Percentiles rank a stretch among this genome's conserved stretches.
Evolutionary conservation across 2,888 invertebrate genomes (phyloP).

Genomic region (Diarsia brunnea): DNA sequence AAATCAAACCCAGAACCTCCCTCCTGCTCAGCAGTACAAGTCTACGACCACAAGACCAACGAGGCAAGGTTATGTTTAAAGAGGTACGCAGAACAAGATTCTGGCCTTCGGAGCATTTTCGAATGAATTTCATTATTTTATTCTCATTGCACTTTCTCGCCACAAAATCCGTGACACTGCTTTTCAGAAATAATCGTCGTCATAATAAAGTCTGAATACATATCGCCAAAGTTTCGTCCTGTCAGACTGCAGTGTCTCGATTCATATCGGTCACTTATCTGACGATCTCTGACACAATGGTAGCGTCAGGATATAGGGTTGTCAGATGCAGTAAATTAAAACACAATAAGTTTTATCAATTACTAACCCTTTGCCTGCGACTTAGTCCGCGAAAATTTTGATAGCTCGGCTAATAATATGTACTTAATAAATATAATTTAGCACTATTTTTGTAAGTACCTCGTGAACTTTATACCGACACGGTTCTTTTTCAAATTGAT

Average conservation of each 20-base stretch:
- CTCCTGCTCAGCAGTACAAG: neutral
- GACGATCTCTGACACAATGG: conserved; percentile 53
- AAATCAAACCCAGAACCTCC: neutral
- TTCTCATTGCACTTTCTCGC: conserved; percentile 11
- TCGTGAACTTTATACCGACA: no score
- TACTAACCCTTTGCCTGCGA: no score
- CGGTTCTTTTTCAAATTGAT: no score
- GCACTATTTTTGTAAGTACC: no score
- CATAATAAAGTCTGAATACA: conserved; percentile 37
- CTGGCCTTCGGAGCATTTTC: neutral
- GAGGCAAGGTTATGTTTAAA: conserved; percentile 3
- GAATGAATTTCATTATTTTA: conserved; percentile 33
- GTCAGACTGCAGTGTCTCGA: conserved; percentile 37
- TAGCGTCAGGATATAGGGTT: conserved; percentile 40
- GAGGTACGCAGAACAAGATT: no score
- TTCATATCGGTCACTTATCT: conserved; percentile 51
- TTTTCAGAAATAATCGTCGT: conserved; percentile 24
- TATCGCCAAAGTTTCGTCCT: conserved; percentile 33
- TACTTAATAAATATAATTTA: no score
- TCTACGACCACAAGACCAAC: neutral
- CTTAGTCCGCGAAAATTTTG: no score
- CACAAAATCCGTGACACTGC: conserved; percentile 11
- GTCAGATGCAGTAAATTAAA: conserved; percentile 6
- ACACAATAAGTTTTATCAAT: neutral
- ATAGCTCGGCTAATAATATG: no score